Conservation (phyloP, 2,113 vertebrate species). For the Plestiodon gilberti region DNA sequence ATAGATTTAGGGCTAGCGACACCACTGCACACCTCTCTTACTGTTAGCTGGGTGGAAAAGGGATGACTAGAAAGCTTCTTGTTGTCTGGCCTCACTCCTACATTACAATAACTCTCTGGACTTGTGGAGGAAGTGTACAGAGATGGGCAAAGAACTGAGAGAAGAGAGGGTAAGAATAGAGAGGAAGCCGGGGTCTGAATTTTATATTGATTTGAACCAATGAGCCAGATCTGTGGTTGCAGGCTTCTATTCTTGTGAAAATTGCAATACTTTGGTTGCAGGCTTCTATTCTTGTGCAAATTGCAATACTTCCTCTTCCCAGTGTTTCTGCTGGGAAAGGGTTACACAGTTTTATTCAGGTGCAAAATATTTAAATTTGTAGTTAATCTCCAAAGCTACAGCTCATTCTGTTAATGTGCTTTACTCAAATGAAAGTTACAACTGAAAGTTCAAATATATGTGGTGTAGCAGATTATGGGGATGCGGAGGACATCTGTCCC, state of each 20-base stretch:
- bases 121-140: neutral
- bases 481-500: conserved; percentile 80
- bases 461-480: conserved; percentile 77
- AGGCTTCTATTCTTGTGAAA: neutral
- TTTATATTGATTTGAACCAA: neutral
- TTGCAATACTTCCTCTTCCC: neutral
- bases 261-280: neutral
- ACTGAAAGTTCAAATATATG: conserved; percentile 78
- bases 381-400: conserved; percentile 61
- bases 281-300: neutral
- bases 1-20: too few species aligned
- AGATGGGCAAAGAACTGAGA: conserved; percentile 32
- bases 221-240: neutral
- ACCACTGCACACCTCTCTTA: too few species aligned
- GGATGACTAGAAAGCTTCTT: neutral
- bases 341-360: conserved; percentile 10
- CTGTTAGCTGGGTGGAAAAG: neutral
- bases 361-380: conserved; percentile 35
- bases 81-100: neutral
- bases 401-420: conserved; percentile 66
- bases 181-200: neutral
- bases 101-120: neutral
- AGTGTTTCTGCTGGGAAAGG: conserved; percentile 18
- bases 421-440: conserved; percentile 70
- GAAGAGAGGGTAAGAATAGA: conserved; percentile 13